phyloP scores from a whole-genome alignment of 1,140 invertebrate species.

The Riptortus pedestris region DNA sequence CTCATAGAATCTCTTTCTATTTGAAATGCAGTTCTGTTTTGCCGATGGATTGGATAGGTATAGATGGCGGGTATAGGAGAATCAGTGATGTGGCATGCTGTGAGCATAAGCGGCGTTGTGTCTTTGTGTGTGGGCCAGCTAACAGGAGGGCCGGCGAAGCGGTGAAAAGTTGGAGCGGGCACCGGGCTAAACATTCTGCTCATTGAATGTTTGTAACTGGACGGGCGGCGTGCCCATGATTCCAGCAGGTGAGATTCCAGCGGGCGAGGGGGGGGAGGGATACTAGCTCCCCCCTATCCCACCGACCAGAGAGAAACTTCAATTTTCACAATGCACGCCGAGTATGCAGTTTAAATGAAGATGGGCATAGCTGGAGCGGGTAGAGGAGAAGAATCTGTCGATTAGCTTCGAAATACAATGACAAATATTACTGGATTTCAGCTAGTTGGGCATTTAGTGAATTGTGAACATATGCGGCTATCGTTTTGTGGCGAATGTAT shows the following conservation, averaged over 20 bases:
- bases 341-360: neutral
- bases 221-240: neutral
- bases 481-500: no score
- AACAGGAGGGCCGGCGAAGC: no score
- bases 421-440: neutral
- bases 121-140: no score
- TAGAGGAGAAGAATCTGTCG: neutral
- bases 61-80: no score
- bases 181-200: neutral
- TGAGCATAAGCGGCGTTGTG: no score
- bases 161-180: no score
- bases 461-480: neutral
- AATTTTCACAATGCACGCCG: neutral
- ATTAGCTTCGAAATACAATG: neutral
- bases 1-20: no score
- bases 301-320: neutral
- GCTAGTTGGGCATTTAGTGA: neutral
- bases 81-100: no score
- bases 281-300: neutral
- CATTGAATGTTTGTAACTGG: neutral
- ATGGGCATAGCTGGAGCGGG: neutral
- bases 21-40: no score
- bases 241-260: neutral
- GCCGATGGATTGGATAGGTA: no score
- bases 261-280: neutral